A percentile compares a stretch with the other conserved stretches of the same genome.
Evolutionary conservation across 2,797 vertebrate genomes (phyloP).

Genomic region (Falco cherrug): DNA sequence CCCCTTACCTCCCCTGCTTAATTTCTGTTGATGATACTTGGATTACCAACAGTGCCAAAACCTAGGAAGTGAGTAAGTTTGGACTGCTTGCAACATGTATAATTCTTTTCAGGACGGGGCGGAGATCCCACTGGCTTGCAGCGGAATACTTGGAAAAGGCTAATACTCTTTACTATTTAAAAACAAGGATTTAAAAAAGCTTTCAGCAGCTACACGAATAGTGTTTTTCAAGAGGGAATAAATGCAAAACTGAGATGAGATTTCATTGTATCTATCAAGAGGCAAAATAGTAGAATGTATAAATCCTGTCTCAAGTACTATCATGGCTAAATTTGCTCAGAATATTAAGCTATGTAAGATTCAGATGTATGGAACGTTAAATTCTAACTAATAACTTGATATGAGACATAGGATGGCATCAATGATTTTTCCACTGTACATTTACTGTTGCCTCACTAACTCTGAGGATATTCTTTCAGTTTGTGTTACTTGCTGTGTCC

Average conservation of each 20-base stretch:
- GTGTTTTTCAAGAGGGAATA: background rate
- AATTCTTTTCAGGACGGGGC: background rate
- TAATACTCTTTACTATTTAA: background rate
- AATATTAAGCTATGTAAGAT: background rate
- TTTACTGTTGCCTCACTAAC: background rate
- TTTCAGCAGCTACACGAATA: background rate
- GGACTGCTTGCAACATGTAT: background rate
- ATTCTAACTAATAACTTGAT: background rate
- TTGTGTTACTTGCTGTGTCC: background rate
- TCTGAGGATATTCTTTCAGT: background rate
- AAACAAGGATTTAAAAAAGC: background rate
- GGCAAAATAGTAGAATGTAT: background rate
- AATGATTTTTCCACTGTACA: background rate
- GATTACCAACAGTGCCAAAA: constrained; percentile 5
- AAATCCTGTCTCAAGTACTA: background rate
- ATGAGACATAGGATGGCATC: background rate
- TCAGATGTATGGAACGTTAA: background rate
- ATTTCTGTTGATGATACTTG: background rate
- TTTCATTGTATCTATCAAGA: background rate
- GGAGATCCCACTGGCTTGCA: background rate
- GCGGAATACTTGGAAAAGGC: background rate
- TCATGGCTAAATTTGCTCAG: background rate
- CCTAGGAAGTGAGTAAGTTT: constrained; percentile 25
- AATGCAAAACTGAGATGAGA: background rate
- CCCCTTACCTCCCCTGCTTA: background rate